Conservation (phyloP, 2,888 invertebrate genomes). For the Calliphora vomitoria region DNA sequence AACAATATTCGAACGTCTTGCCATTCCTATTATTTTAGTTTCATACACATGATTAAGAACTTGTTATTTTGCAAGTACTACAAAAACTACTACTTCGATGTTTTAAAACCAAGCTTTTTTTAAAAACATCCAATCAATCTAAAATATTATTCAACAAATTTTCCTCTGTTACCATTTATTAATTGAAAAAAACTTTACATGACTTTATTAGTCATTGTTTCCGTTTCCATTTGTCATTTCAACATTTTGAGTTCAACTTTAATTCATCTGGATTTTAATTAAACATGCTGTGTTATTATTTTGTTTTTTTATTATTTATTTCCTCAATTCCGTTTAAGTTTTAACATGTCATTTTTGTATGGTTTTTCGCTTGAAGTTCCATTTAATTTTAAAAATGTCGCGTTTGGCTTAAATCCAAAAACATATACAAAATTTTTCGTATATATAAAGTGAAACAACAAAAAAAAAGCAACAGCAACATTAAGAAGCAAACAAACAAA, state of each 20-base stretch:
- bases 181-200: slow-evolving; percentile 9
- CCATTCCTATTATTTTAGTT: no score
- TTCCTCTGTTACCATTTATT: not conserved
- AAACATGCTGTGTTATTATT: slow-evolving; percentile 31
- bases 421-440: slow-evolving; percentile 8
- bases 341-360: slow-evolving; percentile 55
- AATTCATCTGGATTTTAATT: slow-evolving; percentile 56
- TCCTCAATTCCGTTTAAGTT: slow-evolving; percentile 52
- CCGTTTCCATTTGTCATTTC: slow-evolving; percentile 46
- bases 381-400: slow-evolving; percentile 72
- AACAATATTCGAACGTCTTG: no score
- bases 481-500: not conserved
- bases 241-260: slow-evolving; percentile 54
- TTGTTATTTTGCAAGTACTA: no score
- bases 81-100: no score
- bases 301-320: slow-evolving; percentile 25
- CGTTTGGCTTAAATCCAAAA: slow-evolving; percentile 71
- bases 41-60: no score
- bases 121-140: no score
- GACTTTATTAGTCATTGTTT: slow-evolving; percentile 43
- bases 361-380: slow-evolving; percentile 62
- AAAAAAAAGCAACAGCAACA: slow-evolving; percentile 2
- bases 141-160: no score
- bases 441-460: slow-evolving; percentile 17
- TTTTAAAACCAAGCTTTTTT: no score